Percentiles rank a stretch among this genome's conserved stretches.
These are phyloP conservation scores for Colistium nudipinnis DNA, from an alignment of 2,113 vertebrate species.

Conservation along the genomic window DNA sequence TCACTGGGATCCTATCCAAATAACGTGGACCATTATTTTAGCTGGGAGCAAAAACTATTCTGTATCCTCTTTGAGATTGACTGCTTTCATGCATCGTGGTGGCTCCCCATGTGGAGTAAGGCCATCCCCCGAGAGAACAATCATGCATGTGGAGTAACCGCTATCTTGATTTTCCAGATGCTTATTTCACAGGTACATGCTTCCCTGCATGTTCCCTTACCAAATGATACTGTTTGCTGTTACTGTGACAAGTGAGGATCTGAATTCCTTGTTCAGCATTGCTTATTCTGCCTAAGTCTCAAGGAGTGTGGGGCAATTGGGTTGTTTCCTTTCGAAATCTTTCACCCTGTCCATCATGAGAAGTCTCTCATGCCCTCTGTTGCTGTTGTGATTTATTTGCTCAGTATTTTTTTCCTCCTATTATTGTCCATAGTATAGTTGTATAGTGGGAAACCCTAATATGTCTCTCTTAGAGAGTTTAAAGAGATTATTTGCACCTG, in stretches of 20 bases:
- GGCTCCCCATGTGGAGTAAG: too few relatives aligned
- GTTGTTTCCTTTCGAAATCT: neutral
- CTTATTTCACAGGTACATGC: neutral
- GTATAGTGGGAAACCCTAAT: neutral
- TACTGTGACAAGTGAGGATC: neutral
- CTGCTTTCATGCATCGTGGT: neutral
- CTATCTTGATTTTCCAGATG: neutral
- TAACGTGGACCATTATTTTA: too few relatives aligned
- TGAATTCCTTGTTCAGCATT: neutral
- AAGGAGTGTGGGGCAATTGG: neutral
- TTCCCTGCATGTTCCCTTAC: neutral
- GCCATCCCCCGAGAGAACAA: neutral
- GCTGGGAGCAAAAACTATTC: too few relatives aligned
- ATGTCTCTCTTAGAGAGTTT: neutral
- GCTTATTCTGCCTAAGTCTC: neutral
- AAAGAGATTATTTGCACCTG: neutral
- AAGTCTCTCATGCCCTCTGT: too few relatives aligned
- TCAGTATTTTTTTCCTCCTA: too few relatives aligned
- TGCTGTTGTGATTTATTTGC: too few relatives aligned
- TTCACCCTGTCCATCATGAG: neutral
- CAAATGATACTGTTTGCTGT: neutral
- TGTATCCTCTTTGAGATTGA: too few relatives aligned
- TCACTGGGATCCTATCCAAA: neutral
- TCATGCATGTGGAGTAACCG: too few relatives aligned
- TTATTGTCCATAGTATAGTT: too few relatives aligned